A percentile compares a stretch with the other conserved stretches of the same genome.
Evolutionary conservation across 2,113 vertebrate genomes (phyloP).

Genomic region (Hystrix brachyura): DNA sequence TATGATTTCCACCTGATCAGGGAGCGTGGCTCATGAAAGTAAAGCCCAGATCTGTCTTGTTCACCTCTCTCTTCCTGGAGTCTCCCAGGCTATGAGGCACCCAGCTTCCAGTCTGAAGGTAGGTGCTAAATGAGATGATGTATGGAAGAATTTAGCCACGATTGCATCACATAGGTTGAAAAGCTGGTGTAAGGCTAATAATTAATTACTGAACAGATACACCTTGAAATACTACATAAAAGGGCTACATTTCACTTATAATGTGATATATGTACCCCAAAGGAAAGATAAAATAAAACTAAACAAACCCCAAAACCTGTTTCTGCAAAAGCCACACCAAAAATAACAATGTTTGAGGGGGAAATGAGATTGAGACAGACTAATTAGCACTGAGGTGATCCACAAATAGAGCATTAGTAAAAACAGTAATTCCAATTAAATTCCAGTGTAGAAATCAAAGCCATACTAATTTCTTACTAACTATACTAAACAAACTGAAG

Average conservation of each 20-base stretch:
- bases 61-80: not conserved
- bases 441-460: constrained; percentile 40
- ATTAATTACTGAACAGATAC: constrained; percentile 31
- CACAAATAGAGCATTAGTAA: not conserved
- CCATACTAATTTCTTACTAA: not conserved
- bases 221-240: not conserved
- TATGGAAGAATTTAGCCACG: constrained; percentile 6
- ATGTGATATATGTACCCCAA: not conserved
- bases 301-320: not conserved
- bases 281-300: not conserved
- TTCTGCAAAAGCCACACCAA: constrained; percentile 43
- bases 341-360: not conserved
- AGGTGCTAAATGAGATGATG: not conserved
- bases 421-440: constrained; percentile 45
- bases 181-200: constrained; percentile 23
- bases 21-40: not conserved
- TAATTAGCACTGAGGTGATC: not conserved
- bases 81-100: not conserved
- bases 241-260: not conserved
- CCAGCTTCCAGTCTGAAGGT: not conserved
- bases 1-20: not conserved
- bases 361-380: constrained; percentile 28
- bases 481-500: not conserved
- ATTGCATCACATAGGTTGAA: not conserved
- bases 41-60: not conserved